A percentile compares a stretch with the other conserved stretches of the same genome.
Evolutionary conservation across 2,797 vertebrate genomes (phyloP).

Genomic region (Chelonia mydas): DNA sequence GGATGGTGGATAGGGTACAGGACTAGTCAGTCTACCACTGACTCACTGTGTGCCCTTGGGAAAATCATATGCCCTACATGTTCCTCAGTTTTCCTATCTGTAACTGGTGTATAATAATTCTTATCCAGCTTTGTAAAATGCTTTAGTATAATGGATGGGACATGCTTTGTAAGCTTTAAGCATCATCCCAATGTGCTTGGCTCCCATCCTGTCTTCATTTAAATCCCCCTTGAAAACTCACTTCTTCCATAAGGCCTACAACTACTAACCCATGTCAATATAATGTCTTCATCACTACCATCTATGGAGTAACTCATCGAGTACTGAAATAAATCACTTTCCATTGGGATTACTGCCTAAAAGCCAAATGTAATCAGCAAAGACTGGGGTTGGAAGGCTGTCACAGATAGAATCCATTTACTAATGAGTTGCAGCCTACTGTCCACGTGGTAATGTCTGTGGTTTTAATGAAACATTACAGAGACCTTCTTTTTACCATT

Average conservation of each 20-base stretch:
- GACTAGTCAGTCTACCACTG: background rate
- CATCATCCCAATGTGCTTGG: background rate
- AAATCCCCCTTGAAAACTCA: slow-evolving; percentile 31
- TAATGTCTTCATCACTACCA: slow-evolving; percentile 61
- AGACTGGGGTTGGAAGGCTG: slow-evolving; percentile 61
- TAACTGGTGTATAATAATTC: fast-evolving
- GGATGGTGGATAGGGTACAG: background rate
- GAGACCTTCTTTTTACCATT: slow-evolving; percentile 23
- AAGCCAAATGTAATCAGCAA: slow-evolving; percentile 70
- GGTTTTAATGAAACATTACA: slow-evolving; percentile 25
- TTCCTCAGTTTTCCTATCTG: background rate
- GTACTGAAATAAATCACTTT: slow-evolving; percentile 70
- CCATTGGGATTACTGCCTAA: slow-evolving; percentile 62
- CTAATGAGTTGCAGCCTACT: slow-evolving; percentile 63
- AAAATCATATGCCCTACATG: background rate
- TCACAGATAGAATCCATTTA: slow-evolving; percentile 65
- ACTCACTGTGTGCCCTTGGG: background rate
- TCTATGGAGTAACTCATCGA: slow-evolving; percentile 62
- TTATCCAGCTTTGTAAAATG: background rate
- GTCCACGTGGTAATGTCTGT: slow-evolving; percentile 37
- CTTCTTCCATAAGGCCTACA: slow-evolving; percentile 56
- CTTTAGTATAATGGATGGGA: background rate
- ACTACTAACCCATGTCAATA: slow-evolving; percentile 68
- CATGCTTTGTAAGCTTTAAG: background rate
- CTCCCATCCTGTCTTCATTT: slow-evolving; percentile 31